phyloP scores from a whole-genome alignment of 2,888 invertebrate species.

The Habroteleia sp. region DNA sequence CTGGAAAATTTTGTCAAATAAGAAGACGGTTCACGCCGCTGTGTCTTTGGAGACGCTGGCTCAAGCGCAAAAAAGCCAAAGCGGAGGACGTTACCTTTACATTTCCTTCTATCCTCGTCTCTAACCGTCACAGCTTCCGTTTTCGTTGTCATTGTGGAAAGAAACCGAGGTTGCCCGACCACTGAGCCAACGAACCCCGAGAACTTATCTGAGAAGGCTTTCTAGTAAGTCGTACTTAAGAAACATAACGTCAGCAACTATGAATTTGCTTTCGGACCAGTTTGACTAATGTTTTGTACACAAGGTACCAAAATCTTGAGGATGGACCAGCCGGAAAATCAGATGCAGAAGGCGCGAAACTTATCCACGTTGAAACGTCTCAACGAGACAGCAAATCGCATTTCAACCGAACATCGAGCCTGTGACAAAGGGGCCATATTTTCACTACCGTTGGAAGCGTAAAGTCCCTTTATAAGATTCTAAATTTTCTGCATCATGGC shows the following conservation, averaged over 20 bases:
- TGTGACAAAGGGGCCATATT: slow-evolving; percentile 80
- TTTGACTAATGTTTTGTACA: slow-evolving; percentile 18
- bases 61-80: too few species aligned
- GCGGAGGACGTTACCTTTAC: too few species aligned
- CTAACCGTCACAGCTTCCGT: too few species aligned
- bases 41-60: too few species aligned
- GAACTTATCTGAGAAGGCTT: slow-evolving; percentile 37
- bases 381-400: slow-evolving; percentile 68
- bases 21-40: too few species aligned
- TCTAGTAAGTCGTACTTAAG: slow-evolving; percentile 54
- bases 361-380: slow-evolving; percentile 64
- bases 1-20: slow-evolving; percentile 23
- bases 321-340: slow-evolving; percentile 44
- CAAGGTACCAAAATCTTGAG: slow-evolving; percentile 8
- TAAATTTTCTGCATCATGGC: slow-evolving; percentile 77
- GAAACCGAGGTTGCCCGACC: too few species aligned
- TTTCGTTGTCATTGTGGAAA: not conserved
- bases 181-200: not conserved
- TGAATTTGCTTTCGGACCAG: slow-evolving; percentile 32
- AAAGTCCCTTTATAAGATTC: slow-evolving; percentile 75
- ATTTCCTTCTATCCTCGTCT: too few species aligned
- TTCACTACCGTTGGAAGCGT: slow-evolving; percentile 71
- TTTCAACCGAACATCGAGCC: slow-evolving; percentile 75
- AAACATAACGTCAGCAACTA: slow-evolving; percentile 59
- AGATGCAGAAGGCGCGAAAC: slow-evolving; percentile 62